Conservation (phyloP, 1,140 invertebrate genomes). For the Drosophila elegans region DNA sequence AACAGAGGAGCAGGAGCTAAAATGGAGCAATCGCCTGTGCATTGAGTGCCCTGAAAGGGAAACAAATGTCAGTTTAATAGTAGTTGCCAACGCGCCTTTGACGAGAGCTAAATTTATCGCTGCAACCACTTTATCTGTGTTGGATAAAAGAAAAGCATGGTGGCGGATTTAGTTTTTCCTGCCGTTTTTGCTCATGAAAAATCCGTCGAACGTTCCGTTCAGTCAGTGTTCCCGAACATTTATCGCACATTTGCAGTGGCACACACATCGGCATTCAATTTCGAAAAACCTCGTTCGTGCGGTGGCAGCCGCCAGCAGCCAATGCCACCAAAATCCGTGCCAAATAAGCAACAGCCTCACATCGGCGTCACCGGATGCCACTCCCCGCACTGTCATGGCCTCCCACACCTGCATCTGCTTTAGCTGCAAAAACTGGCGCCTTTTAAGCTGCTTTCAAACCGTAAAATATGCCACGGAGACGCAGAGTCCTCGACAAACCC, state of each 20-base stretch:
- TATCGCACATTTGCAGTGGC: constrained; percentile 69
- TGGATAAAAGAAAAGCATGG: background rate
- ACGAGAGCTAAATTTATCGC: constrained; percentile 18
- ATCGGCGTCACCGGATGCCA: constrained; percentile 43
- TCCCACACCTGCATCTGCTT: constrained; percentile 21
- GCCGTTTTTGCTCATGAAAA: constrained; percentile 15
- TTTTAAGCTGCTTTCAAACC: constrained; percentile 62
- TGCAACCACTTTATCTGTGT: background rate
- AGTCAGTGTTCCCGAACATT: constrained; percentile 23
- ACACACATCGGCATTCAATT: constrained; percentile 63
- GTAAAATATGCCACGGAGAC: constrained; percentile 42
- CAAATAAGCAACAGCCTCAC: constrained; percentile 74
- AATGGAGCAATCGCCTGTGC: constrained; percentile 22
- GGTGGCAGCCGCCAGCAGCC: constrained; percentile 6
- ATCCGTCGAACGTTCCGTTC: constrained; percentile 6
- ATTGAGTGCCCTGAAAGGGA: constrained; percentile 17
- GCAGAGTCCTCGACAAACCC: constrained; percentile 6
- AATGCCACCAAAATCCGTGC: constrained; percentile 49
- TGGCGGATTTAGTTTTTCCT: background rate
- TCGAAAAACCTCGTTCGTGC: constrained; percentile 42
- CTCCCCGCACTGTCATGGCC: background rate
- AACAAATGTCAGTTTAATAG: constrained; percentile 36
- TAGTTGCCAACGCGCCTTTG: constrained; percentile 9
- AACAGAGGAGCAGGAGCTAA: background rate
- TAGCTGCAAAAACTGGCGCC: constrained; percentile 56